Evolutionary conservation across 1,140 invertebrate species (phyloP).

Genomic region (Pteromalus puparum): DNA sequence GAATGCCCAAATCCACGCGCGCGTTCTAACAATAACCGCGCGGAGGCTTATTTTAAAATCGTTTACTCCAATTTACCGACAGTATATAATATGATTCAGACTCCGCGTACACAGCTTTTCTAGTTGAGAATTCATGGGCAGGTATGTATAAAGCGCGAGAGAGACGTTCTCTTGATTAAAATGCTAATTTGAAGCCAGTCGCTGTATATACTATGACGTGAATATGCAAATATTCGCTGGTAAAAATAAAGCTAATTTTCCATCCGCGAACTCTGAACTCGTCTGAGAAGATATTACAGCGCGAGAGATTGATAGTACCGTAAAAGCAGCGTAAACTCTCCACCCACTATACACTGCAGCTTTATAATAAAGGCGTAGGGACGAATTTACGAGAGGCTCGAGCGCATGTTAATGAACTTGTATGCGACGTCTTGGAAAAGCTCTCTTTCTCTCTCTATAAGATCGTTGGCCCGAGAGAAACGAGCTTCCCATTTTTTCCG

Average conservation of each 20-base stretch:
- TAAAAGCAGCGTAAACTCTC: background rate
- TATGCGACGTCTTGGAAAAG: background rate
- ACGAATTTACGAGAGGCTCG: conserved; percentile 9
- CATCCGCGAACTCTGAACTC: too few relatives aligned
- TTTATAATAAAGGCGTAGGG: background rate
- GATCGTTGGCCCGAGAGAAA: background rate
- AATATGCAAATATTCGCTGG: too few relatives aligned
- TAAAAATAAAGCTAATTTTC: too few relatives aligned
- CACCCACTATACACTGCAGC: background rate
- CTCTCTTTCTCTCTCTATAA: background rate
- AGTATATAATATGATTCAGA: background rate
- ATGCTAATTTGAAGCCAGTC: background rate
- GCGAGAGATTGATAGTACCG: background rate
- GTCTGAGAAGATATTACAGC: too few relatives aligned
- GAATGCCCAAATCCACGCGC: too few relatives aligned
- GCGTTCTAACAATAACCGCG: background rate
- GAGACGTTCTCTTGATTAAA: background rate
- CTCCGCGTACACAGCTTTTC: background rate
- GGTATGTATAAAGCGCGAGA: too few relatives aligned
- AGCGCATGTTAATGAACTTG: conserved; percentile 34
- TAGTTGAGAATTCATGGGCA: background rate
- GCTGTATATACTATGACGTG: background rate
- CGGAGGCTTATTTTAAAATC: background rate
- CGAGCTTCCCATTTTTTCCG: background rate
- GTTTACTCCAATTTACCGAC: background rate